These are phyloP conservation scores for Cotesia typhae DNA, from an alignment of 1,140 invertebrate species.

Conservation along the genomic window DNA sequence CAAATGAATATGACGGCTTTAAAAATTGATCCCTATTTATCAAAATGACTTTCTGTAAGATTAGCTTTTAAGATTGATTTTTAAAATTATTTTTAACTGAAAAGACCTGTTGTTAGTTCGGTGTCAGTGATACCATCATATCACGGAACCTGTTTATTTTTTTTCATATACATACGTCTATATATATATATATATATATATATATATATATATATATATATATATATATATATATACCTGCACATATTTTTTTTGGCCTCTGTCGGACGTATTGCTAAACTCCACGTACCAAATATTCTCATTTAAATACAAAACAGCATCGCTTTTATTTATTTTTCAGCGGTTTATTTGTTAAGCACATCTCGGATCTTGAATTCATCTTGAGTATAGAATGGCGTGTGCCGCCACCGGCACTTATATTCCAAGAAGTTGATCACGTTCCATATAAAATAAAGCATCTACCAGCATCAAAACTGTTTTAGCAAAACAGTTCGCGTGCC, in stretches of 20 bases:
- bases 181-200: too few species aligned
- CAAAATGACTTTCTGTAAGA: neutral
- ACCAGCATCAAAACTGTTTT: neutral
- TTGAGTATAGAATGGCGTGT: neutral
- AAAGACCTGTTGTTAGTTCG: neutral
- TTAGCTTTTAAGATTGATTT: conserved; percentile 14
- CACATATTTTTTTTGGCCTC: too few species aligned
- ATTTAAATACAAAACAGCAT: too few species aligned
- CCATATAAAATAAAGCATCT: neutral
- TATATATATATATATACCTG: too few species aligned
- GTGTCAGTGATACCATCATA: neutral
- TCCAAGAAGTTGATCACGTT: conserved; percentile 24
- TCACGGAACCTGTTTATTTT: too few species aligned
- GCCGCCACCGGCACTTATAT: conserved; percentile 1
- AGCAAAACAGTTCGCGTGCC: conserved; percentile 27
- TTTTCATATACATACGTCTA: too few species aligned
- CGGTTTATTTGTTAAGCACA: too few species aligned
- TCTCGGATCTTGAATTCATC: too few species aligned
- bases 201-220: too few species aligned
- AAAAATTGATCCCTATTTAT: conserved; percentile 18
- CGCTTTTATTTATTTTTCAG: too few species aligned
- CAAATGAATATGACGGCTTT: conserved; percentile 10
- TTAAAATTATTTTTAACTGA: conserved; percentile 1
- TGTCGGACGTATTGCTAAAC: too few species aligned
- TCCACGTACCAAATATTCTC: too few species aligned